A percentile compares a stretch with the other conserved stretches of the same genome.
These are phyloP conservation scores for Limnephilus lunatus DNA, from an alignment of 2,888 invertebrate genomes.

Conservation along the genomic window DNA sequence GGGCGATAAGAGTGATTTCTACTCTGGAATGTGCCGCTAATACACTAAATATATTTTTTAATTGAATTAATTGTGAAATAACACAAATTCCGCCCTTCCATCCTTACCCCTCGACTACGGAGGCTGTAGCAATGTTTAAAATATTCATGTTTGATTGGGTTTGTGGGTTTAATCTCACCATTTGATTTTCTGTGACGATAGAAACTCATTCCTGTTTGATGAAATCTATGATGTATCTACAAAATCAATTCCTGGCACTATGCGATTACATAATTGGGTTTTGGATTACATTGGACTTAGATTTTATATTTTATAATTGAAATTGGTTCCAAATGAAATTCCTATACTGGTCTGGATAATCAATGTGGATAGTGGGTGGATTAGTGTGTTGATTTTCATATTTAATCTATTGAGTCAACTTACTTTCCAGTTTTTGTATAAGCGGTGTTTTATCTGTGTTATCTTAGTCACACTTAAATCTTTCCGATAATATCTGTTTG, in stretches of 20 bases:
- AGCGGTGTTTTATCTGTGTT: neutral
- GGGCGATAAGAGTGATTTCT: no score
- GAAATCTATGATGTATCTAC: neutral
- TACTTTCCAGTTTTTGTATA: neutral
- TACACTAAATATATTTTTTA: no score
- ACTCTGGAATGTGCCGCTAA: no score
- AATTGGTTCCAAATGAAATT: neutral
- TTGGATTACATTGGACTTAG: neutral
- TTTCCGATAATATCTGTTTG: no score
- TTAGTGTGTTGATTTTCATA: neutral
- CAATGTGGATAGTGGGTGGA: neutral
- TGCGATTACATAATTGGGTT: neutral
- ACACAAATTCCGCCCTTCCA: no score
- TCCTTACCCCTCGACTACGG: no score
- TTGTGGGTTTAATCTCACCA: neutral
- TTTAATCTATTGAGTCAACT: neutral
- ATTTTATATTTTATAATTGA: neutral
- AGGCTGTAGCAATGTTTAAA: no score
- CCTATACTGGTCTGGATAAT: neutral
- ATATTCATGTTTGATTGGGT: no score
- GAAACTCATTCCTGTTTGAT: neutral
- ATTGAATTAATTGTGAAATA: no score
- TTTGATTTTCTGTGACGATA: neutral
- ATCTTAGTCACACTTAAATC: neutral
- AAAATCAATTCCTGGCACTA: neutral